Evolutionary conservation across 1,140 invertebrate genomes (phyloP).

Genomic region (Drosophila elegans): DNA sequence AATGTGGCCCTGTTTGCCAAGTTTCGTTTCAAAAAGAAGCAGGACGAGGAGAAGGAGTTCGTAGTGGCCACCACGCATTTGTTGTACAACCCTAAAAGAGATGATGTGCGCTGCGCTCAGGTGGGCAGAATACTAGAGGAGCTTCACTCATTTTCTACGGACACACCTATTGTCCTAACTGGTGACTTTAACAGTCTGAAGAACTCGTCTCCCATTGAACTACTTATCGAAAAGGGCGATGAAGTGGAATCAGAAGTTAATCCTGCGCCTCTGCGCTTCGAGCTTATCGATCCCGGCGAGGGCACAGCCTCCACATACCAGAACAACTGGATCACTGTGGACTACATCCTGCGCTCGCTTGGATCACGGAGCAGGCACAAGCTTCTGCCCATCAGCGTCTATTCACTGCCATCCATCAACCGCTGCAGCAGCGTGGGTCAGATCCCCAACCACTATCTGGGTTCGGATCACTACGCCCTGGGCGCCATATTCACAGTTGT

Average conservation of each 20-base stretch:
- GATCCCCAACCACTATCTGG: constrained; percentile 90
- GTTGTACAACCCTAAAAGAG: constrained; percentile 95
- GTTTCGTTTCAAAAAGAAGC: constrained; percentile 86
- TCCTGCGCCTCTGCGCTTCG: constrained; percentile 1
- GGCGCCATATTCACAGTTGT: constrained; percentile 80
- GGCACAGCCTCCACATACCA: constrained; percentile 89
- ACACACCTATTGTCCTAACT: constrained; percentile 91
- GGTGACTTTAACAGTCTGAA: constrained; percentile 96
- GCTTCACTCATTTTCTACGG: constrained; percentile 89
- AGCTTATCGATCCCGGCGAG: constrained; percentile 81
- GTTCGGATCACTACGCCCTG: constrained; percentile 92
- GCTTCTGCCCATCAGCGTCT: constrained; percentile 84
- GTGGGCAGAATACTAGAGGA: constrained; percentile 92
- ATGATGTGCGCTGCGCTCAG: constrained; percentile 96
- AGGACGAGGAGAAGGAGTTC: constrained; percentile 85
- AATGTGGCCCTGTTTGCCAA: constrained; percentile 94
- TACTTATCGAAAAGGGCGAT: constrained; percentile 4
- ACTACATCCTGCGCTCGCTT: constrained; percentile 90
- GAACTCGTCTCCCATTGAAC: constrained; percentile 88
- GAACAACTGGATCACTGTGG: constrained; percentile 91
- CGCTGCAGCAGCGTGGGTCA: constrained; percentile 87
- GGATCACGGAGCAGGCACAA: constrained; percentile 31
- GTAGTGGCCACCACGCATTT: constrained; percentile 97
- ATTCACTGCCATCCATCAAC: constrained; percentile 87
- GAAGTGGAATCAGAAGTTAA: no score